Conservation (phyloP, 2,113 vertebrate species). For the Sciurus niger region DNA sequence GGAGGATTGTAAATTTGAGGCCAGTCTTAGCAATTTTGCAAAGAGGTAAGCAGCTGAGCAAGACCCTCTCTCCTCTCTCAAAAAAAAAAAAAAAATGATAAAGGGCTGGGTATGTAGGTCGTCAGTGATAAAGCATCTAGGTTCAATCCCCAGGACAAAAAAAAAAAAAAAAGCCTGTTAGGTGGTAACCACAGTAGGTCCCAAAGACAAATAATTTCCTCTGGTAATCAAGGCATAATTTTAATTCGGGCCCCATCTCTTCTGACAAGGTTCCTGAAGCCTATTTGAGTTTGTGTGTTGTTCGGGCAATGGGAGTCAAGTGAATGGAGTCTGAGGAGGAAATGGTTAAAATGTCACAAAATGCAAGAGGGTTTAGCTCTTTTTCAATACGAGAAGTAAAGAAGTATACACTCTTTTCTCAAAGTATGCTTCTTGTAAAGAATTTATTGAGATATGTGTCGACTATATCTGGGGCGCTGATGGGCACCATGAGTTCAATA, state of each 20-base stretch:
- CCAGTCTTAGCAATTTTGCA: no score
- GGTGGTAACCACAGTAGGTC: neutral
- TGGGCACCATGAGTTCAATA: neutral
- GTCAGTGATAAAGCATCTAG: no score
- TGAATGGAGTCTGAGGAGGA: neutral
- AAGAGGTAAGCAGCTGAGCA: no score
- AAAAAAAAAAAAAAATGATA: no score
- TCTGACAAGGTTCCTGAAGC: neutral
- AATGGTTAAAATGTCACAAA: conserved; percentile 18
- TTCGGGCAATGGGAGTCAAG: neutral
- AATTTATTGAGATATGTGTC: neutral
- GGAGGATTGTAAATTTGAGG: no score
- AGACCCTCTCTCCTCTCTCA: no score
- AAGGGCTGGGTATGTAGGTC: no score
- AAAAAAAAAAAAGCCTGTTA: no score
- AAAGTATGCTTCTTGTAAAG: neutral
- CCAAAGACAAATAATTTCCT: neutral
- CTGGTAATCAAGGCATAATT: neutral
- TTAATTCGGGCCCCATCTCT: neutral
- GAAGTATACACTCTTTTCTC: neutral
- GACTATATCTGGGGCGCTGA: neutral
- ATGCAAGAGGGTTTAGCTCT: neutral
- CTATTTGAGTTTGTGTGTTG: neutral
- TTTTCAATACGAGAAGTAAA: no score
- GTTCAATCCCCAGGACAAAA: no score